These are phyloP conservation scores for Phyto melanocephala DNA, from an alignment of 2,888 invertebrate species.

Conservation along the genomic window DNA sequence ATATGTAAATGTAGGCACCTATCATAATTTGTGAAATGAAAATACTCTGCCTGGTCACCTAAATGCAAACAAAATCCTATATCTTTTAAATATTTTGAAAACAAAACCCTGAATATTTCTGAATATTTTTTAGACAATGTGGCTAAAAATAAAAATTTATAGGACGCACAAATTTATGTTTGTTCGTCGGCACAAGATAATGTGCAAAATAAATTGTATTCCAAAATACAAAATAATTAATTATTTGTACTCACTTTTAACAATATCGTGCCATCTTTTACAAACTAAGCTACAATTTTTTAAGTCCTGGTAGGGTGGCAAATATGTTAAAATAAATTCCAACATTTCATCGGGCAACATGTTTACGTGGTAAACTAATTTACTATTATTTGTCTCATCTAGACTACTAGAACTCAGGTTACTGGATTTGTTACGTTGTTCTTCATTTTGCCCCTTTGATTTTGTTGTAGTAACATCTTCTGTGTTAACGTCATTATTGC, in stretches of 20 bases:
- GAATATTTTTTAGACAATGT: too few species aligned
- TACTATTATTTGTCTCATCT: neutral
- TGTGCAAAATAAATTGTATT: too few species aligned
- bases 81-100: too few species aligned
- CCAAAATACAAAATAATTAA: too few species aligned
- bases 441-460: neutral
- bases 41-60: too few species aligned
- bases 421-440: neutral
- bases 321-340: constrained; percentile 92
- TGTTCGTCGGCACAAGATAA: too few species aligned
- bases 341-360: constrained; percentile 93
- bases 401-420: neutral
- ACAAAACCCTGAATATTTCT: too few species aligned
- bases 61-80: too few species aligned
- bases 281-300: constrained; percentile 92
- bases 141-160: too few species aligned
- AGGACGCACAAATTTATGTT: too few species aligned
- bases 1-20: too few species aligned
- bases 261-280: constrained; percentile 90
- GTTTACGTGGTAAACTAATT: constrained; percentile 47
- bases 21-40: too few species aligned
- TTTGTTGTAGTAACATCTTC: neutral
- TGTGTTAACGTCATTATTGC: neutral
- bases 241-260: constrained; percentile 90
- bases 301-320: constrained; percentile 94